Evolutionary conservation across 2,797 vertebrate species (phyloP).

Genomic region (Manis crassicaudata): DNA sequence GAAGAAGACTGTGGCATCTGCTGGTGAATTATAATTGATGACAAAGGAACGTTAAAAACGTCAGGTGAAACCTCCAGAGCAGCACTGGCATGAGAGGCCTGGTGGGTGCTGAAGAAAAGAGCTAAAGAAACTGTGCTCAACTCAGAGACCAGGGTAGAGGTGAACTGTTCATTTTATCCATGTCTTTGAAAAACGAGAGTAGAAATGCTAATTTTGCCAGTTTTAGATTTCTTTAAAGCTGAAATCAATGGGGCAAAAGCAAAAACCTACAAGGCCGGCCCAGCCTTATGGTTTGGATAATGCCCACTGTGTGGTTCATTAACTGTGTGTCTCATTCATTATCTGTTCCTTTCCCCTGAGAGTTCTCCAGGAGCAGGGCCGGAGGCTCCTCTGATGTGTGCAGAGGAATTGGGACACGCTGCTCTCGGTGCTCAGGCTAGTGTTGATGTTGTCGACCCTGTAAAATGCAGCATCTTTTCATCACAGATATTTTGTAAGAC

Average conservation of each 20-base stretch:
- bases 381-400: neutral
- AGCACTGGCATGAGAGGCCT: neutral
- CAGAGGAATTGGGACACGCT: neutral
- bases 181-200: constrained; percentile 40
- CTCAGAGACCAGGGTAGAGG: neutral
- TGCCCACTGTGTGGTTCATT: constrained; percentile 53
- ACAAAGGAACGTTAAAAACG: constrained; percentile 60
- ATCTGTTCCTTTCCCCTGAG: neutral
- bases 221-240: constrained; percentile 65
- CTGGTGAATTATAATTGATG: constrained; percentile 10
- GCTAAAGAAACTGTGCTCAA: neutral
- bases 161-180: constrained; percentile 23
- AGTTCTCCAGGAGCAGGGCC: neutral
- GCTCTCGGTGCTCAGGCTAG: neutral
- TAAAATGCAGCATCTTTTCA: neutral
- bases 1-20: constrained; percentile 42
- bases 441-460: too few relatives aligned
- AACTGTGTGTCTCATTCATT: constrained; percentile 36
- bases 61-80: constrained; percentile 1
- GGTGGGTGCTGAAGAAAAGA: neutral
- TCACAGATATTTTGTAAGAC: neutral
- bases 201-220: constrained; percentile 76
- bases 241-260: constrained; percentile 70
- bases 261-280: constrained; percentile 21
- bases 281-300: constrained; percentile 45